These are phyloP conservation scores for Acanthurus tractus DNA, from an alignment of 2,797 vertebrate genomes.

Conservation along the genomic window DNA sequence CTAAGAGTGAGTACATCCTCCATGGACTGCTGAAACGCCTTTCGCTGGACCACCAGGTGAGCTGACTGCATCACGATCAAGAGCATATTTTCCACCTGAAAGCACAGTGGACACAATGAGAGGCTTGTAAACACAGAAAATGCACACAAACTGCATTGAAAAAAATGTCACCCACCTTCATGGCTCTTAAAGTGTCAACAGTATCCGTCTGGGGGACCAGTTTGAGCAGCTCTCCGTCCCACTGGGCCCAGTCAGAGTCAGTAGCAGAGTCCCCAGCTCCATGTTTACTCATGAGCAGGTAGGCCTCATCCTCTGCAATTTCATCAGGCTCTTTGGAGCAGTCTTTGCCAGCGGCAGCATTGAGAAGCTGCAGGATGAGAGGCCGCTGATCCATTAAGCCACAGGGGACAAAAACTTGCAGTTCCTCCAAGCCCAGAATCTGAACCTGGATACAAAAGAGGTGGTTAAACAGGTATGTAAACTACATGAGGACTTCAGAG, in stretches of 20 bases:
- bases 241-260: constrained; percentile 87
- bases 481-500: neutral
- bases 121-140: neutral
- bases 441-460: constrained; percentile 86
- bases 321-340: constrained; percentile 96
- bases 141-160: neutral
- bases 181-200: constrained; percentile 91
- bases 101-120: neutral
- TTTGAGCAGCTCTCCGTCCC: constrained; percentile 90
- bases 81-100: constrained; percentile 93
- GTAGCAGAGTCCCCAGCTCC: constrained; percentile 76
- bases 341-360: constrained; percentile 95
- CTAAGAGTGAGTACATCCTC: constrained; percentile 91
- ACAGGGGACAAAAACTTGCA: constrained; percentile 94
- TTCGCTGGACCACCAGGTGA: constrained; percentile 92
- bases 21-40: constrained; percentile 94
- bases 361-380: constrained; percentile 95
- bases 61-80: constrained; percentile 96
- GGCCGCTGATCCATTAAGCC: constrained; percentile 86
- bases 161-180: constrained; percentile 87
- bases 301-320: constrained; percentile 88
- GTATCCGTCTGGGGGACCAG: constrained; percentile 95
- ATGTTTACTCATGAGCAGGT: constrained; percentile 94
- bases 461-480: neutral
- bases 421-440: constrained; percentile 92